phyloP scores from a whole-genome alignment of 2,113 vertebrate genomes.

The Triplophysa siluroides region DNA sequence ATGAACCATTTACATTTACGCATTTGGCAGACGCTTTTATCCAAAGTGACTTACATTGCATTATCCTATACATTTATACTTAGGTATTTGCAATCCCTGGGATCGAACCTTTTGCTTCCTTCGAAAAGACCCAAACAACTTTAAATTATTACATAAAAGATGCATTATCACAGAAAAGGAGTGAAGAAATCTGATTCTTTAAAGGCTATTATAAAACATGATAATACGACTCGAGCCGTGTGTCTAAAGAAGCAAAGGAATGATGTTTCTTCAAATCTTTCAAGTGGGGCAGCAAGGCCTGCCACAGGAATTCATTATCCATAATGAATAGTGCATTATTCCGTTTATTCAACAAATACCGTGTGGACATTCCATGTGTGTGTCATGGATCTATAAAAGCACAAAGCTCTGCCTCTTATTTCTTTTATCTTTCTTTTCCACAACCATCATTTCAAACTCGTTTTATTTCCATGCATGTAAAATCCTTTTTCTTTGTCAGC shows the following conservation, averaged over 20 bases:
- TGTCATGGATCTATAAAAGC: constrained; percentile 23
- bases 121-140: background rate
- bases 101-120: too few species aligned
- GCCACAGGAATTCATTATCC: constrained; percentile 49
- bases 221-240: constrained; percentile 18
- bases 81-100: too few species aligned
- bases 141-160: background rate
- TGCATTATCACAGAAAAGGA: background rate
- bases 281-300: constrained; percentile 33
- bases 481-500: constrained; percentile 23
- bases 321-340: constrained; percentile 50
- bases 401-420: constrained; percentile 1
- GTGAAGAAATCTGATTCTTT: constrained; percentile 11
- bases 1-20: too few species aligned
- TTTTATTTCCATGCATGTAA: constrained; percentile 12
- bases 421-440: constrained; percentile 44
- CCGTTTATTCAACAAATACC: constrained; percentile 49
- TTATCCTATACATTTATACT: too few species aligned
- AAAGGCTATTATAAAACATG: constrained; percentile 30
- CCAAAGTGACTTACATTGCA: too few species aligned
- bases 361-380: constrained; percentile 20
- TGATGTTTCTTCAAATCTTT: constrained; percentile 32
- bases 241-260: constrained; percentile 26
- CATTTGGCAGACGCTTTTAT: too few species aligned
- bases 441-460: constrained; percentile 12